These are phyloP conservation scores for Drosophila elegans DNA, from an alignment of 1,140 invertebrate genomes.

Conservation along the genomic window DNA sequence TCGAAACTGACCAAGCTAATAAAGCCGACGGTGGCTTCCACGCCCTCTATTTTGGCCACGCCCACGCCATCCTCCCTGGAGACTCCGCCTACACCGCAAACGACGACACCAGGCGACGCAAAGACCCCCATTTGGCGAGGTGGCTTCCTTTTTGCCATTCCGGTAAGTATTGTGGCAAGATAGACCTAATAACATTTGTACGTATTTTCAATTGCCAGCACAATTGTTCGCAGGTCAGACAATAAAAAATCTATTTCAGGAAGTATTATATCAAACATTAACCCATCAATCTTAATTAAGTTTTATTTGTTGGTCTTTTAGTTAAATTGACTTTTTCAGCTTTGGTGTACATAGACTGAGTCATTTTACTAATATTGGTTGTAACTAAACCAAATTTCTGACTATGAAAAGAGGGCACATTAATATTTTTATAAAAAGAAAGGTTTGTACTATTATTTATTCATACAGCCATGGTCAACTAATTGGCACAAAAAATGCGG, in stretches of 20 bases:
- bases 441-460: no score
- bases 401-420: no score
- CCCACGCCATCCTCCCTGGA: slow-evolving; percentile 29
- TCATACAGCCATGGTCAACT: no score
- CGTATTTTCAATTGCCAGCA: slow-evolving; percentile 16
- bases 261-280: slow-evolving; percentile 2
- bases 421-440: no score
- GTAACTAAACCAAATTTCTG: no score
- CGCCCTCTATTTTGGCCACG: slow-evolving; percentile 29
- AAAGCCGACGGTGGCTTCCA: slow-evolving; percentile 58
- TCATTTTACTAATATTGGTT: no score
- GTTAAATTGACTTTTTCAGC: background rate
- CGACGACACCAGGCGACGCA: slow-evolving; percentile 4
- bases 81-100: slow-evolving; percentile 33
- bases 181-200: no score
- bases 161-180: slow-evolving; percentile 19
- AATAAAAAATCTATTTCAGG: background rate
- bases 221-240: background rate
- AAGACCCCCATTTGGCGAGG: slow-evolving; percentile 11
- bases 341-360: no score
- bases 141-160: slow-evolving; percentile 34
- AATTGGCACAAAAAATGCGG: no score
- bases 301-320: background rate
- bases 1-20: slow-evolving; percentile 54
- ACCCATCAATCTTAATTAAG: slow-evolving; percentile 33